Percentiles rank a stretch among this genome's conserved stretches.
Evolutionary conservation across 2,113 vertebrate species (phyloP).

Genomic region (Pungitius pungitius): DNA sequence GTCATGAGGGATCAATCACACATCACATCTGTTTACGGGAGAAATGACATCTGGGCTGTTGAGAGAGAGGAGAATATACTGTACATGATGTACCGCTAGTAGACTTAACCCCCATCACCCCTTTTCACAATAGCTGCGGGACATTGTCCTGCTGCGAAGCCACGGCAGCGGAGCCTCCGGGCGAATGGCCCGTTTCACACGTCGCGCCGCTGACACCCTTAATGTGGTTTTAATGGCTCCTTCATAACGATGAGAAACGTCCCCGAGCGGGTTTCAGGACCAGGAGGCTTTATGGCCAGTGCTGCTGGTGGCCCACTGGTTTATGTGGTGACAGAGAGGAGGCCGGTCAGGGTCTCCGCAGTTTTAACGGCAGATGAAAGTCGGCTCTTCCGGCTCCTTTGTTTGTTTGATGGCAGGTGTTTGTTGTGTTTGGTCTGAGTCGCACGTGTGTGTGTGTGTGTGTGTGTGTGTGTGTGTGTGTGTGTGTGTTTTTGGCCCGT

Average conservation of each 20-base stretch:
- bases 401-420: slow-evolving; percentile 52
- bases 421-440: slow-evolving; percentile 18
- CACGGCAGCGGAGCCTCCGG: slow-evolving; percentile 57
- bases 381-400: slow-evolving; percentile 48
- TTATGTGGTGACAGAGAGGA: slow-evolving; percentile 68
- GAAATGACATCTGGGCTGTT: slow-evolving; percentile 30
- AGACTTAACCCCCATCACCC: slow-evolving; percentile 70
- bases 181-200: slow-evolving; percentile 59
- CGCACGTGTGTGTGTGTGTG: slow-evolving; percentile 24
- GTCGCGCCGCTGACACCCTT: slow-evolving; percentile 59
- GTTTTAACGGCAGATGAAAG: slow-evolving; percentile 69
- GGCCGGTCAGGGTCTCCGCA: slow-evolving; percentile 61
- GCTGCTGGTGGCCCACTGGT: slow-evolving; percentile 60
- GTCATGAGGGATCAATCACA: slow-evolving; percentile 37
- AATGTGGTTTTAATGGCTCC: slow-evolving; percentile 80
- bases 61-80: slow-evolving; percentile 27
- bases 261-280: slow-evolving; percentile 63
- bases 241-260: slow-evolving; percentile 79
- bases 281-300: slow-evolving; percentile 65
- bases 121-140: slow-evolving; percentile 54
- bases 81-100: slow-evolving; percentile 58
- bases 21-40: slow-evolving; percentile 3
- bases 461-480: not conserved
- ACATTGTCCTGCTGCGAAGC: slow-evolving; percentile 27
- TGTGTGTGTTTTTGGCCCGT: slow-evolving; percentile 15